A percentile compares a stretch with the other conserved stretches of the same genome.
These are phyloP conservation scores for Orchesellides sinensis DNA, from an alignment of 2,888 invertebrate species.

Conservation along the genomic window DNA sequence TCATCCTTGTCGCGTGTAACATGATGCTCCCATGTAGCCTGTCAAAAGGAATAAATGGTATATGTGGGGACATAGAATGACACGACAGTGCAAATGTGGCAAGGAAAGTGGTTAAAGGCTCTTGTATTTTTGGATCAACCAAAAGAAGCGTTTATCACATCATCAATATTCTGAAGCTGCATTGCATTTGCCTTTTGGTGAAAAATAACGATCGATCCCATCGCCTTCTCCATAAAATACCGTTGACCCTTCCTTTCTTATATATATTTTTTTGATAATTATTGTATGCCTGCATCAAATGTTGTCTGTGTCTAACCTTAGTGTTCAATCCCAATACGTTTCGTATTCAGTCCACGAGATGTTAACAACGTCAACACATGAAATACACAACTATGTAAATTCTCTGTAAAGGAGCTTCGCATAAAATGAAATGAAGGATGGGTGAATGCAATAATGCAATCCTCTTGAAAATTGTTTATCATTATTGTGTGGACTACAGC, in stretches of 20 bases:
- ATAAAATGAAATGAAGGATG: constrained; percentile 17
- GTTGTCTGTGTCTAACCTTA: not conserved
- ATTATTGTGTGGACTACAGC: constrained; percentile 40
- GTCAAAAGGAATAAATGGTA: not conserved
- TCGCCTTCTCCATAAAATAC: constrained; percentile 62
- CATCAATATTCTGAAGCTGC: constrained; percentile 58
- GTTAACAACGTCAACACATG: constrained; percentile 51
- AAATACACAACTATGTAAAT: constrained; percentile 60
- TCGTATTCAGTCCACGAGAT: constrained; percentile 60
- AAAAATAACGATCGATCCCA: constrained; percentile 32
- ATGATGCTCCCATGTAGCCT: constrained; percentile 21
- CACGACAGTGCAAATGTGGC: not conserved
- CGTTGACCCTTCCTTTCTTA: constrained; percentile 64
- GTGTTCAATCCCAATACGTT: not conserved
- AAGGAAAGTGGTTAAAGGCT: not conserved
- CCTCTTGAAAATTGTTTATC: constrained; percentile 21
- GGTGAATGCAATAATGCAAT: no score
- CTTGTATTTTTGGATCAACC: constrained; percentile 19
- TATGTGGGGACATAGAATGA: not conserved
- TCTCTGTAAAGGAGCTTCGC: not conserved
- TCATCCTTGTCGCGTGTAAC: not conserved
- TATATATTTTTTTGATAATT: constrained; percentile 31
- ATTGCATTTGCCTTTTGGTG: constrained; percentile 35
- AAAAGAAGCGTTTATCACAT: constrained; percentile 22
- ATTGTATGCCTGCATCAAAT: not conserved